Percentiles rank a stretch among this genome's conserved stretches.
Evolutionary conservation across 1,140 invertebrate species (phyloP).

Genomic region (Campodea augens): DNA sequence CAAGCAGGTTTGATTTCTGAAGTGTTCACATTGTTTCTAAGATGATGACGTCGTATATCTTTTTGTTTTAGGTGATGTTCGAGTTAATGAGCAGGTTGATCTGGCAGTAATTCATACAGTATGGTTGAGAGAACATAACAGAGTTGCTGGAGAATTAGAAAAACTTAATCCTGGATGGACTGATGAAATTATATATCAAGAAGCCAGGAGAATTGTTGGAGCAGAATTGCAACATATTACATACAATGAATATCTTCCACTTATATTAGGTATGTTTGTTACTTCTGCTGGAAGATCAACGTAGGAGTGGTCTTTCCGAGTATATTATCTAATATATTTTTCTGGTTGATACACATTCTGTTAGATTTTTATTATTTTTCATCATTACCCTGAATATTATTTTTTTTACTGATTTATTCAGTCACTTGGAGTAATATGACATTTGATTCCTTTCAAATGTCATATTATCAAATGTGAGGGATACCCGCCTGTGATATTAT

Average conservation of each 20-base stretch:
- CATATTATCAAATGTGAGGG: no score
- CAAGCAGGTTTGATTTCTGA: conserved; percentile 14
- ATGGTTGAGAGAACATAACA: conserved; percentile 34
- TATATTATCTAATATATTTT: conserved; percentile 14
- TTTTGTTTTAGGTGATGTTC: conserved; percentile 32
- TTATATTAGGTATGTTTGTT: conserved; percentile 23
- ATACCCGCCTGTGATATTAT: no score
- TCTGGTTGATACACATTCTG: neutral
- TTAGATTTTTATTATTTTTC: conserved; percentile 13
- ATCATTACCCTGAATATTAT: no score
- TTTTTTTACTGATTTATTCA: no score
- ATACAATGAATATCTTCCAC: conserved; percentile 29
- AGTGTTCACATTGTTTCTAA: conserved; percentile 4
- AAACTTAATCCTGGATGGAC: conserved; percentile 31
- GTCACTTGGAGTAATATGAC: no score
- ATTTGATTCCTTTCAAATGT: no score
- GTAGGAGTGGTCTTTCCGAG: no score
- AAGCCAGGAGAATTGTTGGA: conserved; percentile 22
- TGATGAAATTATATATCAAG: conserved; percentile 27
- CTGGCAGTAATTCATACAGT: conserved; percentile 27
- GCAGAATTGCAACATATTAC: conserved; percentile 41
- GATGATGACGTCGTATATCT: no score
- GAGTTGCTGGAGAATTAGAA: conserved; percentile 25
- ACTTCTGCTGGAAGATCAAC: no score
- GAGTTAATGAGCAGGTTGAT: conserved; percentile 38